phyloP scores from a whole-genome alignment of 2,888 invertebrate species.

The Thera britannica region DNA sequence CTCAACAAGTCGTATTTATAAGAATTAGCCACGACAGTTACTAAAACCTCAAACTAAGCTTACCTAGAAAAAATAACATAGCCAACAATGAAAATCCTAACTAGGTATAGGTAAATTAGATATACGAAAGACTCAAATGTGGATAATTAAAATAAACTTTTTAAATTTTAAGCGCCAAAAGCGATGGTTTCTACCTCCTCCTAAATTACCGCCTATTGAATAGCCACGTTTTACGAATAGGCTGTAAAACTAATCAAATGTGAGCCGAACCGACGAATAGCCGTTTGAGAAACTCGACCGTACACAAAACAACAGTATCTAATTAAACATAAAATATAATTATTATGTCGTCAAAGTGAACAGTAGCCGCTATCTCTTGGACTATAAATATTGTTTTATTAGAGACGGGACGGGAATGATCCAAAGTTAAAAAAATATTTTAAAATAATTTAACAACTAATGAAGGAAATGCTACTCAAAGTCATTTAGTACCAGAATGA shows the following conservation, averaged over 20 bases:
- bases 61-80: too few relatives aligned
- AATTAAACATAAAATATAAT: conserved; percentile 50
- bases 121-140: too few relatives aligned
- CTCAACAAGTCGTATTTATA: too few relatives aligned
- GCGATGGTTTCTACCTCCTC: neutral
- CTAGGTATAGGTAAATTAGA: too few relatives aligned
- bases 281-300: conserved; percentile 44
- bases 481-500: too few relatives aligned
- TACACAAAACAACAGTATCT: conserved; percentile 44
- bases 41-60: too few relatives aligned
- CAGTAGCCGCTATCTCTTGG: conserved; percentile 40
- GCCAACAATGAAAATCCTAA: too few relatives aligned
- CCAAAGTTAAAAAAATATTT: neutral
- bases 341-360: conserved; percentile 47
- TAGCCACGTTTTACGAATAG: conserved; percentile 48
- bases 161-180: too few relatives aligned
- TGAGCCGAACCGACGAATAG: conserved; percentile 48
- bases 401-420: neutral
- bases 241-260: conserved; percentile 52
- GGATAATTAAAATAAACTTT: too few relatives aligned
- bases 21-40: too few relatives aligned
- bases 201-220: conserved; percentile 30
- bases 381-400: conserved; percentile 32
- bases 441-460: neutral
- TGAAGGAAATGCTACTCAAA: too few relatives aligned